Base-by-base conservation (phyloP, 2,113 vertebrate species). In the Panthera tigris region DNA sequence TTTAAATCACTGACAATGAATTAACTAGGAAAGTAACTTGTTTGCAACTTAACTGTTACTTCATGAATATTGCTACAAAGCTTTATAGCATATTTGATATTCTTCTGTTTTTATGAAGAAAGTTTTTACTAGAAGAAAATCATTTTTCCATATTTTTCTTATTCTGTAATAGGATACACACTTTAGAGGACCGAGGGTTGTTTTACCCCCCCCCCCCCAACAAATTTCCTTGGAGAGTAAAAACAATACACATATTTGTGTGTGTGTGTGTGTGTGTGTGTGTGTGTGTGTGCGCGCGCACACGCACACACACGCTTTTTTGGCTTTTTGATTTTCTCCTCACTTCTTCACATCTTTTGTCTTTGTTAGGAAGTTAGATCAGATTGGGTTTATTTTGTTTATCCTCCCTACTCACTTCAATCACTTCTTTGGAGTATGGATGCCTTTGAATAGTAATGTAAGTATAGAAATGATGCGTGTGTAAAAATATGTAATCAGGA, bases 71-170 rank as follows among this genome's bases (percentile, higher is more conserved):
- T 95, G 74, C 21, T 45, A n/a, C 21, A 69, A 71, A 92, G n/a
- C 91, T 97, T 96, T 96, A 71, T 78, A 92, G 83, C 55, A 88
- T 78, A 33, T 92, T 86, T 88, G 89, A 81, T n/a, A 83, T 79
- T 95, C 97, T 97, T 94, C 76, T 31, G 50, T 96, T 95, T 98
- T 95, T 23, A 36, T 7, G 8, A 93, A 96, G 89, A 89, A 97
- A 97, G 52, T 55, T 94, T 92, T 95, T 85, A 95, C 50, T 15
- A 92, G 87, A 39, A 94, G 76, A 89, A 97, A 96, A 96, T 84
- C n/a, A 69, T 50, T 82, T 25, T 88, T 97, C 84, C 57, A 87
- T 69, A 63, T 94, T 55, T 96, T 94, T 81, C 68, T 97, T 83
- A 71, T 82, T 68, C 73, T 76, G 52, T 2, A 78, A 48, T 48